These are phyloP conservation scores for Blastomussa wellsi DNA, from an alignment of 92 coral and sea anemone species.

Conservation along the genomic window DNA sequence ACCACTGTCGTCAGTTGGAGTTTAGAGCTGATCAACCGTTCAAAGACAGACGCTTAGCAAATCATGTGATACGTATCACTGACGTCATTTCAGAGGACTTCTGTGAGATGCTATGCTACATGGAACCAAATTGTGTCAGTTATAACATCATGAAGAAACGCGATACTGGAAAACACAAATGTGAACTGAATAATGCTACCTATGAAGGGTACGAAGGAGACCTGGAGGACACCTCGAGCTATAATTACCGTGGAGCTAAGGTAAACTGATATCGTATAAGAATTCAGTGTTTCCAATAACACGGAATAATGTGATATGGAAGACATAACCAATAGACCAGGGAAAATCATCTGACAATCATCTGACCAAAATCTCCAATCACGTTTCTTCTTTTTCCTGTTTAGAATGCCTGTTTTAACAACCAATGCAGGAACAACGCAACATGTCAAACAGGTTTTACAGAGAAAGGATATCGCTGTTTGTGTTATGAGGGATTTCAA, in stretches of 20 bases:
- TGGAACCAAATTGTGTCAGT: conserved; percentile 1
- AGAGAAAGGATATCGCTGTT: neutral
- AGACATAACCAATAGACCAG: too few species aligned
- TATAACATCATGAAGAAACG: neutral
- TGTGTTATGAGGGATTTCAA: neutral
- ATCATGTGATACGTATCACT: neutral
- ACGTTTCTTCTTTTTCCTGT: neutral
- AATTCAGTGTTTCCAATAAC: neutral
- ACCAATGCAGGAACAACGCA: neutral
- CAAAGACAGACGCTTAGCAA: neutral
- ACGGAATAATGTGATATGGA: too few species aligned
- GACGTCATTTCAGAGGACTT: neutral
- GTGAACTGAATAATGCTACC: neutral
- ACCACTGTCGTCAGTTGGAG: neutral
- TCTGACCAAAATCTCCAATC: too few species aligned
- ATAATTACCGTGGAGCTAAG: neutral
- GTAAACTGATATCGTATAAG: neutral
- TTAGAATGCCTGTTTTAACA: neutral
- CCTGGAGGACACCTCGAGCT: neutral
- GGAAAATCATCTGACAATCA: neutral
- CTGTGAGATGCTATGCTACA: neutral
- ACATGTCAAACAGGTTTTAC: conserved; percentile 7
- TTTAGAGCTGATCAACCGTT: neutral
- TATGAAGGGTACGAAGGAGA: conserved; percentile 1
- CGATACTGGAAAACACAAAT: neutral